These are phyloP conservation scores for Erethizon dorsatum DNA, from an alignment of 2,797 vertebrate species.

Conservation along the genomic window DNA sequence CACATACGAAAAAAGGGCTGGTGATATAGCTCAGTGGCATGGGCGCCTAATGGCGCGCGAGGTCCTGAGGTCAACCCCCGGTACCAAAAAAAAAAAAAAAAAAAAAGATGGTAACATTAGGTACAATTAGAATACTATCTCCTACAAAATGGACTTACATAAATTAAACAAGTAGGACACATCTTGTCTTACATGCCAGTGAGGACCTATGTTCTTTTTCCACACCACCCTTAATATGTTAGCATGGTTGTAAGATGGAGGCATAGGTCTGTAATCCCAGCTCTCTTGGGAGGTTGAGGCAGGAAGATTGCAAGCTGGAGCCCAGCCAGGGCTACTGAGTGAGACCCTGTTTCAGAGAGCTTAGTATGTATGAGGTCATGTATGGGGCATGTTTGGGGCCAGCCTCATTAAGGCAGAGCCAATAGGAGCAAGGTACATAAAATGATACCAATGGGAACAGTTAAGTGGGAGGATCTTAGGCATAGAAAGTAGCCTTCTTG, in stretches of 20 bases:
- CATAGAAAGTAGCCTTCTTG: not conserved
- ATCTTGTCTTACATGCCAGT: not conserved
- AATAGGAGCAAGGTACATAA: not conserved
- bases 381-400: not conserved
- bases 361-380: slow-evolving; percentile 55
- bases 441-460: not conserved
- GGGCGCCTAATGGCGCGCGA: no score
- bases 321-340: no score
- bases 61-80: no score
- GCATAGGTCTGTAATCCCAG: no score
- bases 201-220: not conserved
- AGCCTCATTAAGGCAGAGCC: not conserved
- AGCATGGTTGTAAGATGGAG: not conserved
- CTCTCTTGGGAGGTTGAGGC: no score
- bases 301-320: no score
- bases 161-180: not conserved
- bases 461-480: slow-evolving; percentile 21
- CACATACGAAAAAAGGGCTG: no score
- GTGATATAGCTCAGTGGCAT: no score
- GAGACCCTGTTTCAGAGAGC: no score
- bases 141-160: not conserved
- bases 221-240: not conserved
- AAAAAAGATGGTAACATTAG: no score
- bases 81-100: no score
- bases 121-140: slow-evolving; percentile 42